Evolutionary conservation across 1,140 invertebrate species (phyloP), one percentile per base, ranked within the genome.

Genomic region (Tetramorium alpestre): DNA sequence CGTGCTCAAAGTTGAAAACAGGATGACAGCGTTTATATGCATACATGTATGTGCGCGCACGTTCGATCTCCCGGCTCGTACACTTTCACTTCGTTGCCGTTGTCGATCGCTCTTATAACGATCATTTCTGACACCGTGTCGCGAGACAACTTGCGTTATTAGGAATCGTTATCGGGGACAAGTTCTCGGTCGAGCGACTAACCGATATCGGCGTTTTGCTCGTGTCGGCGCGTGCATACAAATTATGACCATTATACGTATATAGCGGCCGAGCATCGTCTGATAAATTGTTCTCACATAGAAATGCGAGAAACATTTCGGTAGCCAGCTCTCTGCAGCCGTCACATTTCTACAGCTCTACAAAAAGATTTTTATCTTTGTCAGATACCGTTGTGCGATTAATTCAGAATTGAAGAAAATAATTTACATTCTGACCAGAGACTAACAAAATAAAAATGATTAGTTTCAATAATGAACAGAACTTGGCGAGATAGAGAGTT

Each of bases 101-200:
- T 69, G 84, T 38, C 64, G 56, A 82, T 87, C 44, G 64, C 67
- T 87, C 22, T 82, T 87, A 69, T 73, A 33, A 58, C 41, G 78
- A 84, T 85, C 78, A 49, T 47, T 56, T n/a, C 18, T 73, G 60
- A 88, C 86, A 80, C 88, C 60, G 8, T 38, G 72, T 51, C 75
- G 56, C 85, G 76, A 77, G 51, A 69, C 73, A 60, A 73, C 87
- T 75, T 18, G 81, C 89, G 84, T 91, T 91, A 91, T 91, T 91
- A 90, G 87, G 84, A 90, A 90, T 91, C 90, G 90, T 91, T 91
- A 91, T 91, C 87, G 90, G 25, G 64, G 90, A 91, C 89, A 88
- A 91, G 89, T 91, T 90, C 60, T 80, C 78, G 86, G 88, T 78
- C 65, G 62, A 62, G 62, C 62, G 54, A 70, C 65, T 72, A 70